Evolutionary conservation across 2,888 invertebrate genomes (phyloP).

Genomic region (Agrochola litura): DNA sequence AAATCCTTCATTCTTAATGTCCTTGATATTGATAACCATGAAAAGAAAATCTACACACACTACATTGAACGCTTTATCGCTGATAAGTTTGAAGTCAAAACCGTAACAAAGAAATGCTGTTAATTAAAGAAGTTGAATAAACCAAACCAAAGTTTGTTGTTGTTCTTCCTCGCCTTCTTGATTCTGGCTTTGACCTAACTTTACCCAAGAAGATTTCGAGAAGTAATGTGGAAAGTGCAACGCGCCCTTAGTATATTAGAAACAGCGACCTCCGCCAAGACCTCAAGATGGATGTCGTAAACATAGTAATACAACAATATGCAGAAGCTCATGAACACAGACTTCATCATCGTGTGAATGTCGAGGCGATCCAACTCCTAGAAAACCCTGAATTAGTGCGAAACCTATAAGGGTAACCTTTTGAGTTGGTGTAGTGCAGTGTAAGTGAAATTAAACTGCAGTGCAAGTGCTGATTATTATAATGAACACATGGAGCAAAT

Average conservation of each 20-base stretch:
- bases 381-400: not conserved
- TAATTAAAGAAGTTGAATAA: slow-evolving; percentile 13
- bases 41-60: slow-evolving; percentile 12
- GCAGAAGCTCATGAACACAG: not conserved
- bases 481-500: not conserved
- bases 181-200: not conserved
- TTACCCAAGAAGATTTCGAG: not conserved
- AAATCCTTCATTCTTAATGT: not conserved
- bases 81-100: slow-evolving; percentile 12
- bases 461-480: not conserved
- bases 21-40: slow-evolving; percentile 29
- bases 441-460: no score
- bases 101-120: not conserved
- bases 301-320: not conserved
- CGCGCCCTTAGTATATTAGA: not conserved
- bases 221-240: not conserved
- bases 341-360: not conserved
- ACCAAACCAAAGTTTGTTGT: not conserved
- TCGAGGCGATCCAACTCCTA: not conserved
- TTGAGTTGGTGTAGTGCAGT: not conserved
- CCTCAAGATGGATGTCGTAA: not conserved
- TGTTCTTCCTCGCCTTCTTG: not conserved
- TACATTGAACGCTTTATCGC: not conserved
- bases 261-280: not conserved
- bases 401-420: not conserved